Conservation (phyloP, 2,113 vertebrate genomes). For the Boulengeromyrus knoepffleri region DNA sequence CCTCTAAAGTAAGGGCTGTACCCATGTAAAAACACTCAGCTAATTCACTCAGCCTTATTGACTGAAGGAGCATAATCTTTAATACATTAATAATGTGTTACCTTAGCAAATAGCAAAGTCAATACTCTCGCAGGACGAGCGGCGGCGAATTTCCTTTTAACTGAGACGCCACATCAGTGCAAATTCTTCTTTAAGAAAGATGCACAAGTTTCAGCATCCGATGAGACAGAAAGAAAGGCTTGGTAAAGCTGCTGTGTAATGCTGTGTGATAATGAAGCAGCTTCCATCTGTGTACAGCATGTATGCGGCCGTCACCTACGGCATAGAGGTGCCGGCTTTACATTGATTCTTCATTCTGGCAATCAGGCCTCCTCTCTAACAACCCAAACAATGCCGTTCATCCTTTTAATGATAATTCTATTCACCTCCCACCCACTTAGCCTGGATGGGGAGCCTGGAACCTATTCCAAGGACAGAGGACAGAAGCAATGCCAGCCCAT, state of each 20-base stretch:
- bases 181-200: background rate
- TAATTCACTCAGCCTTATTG: background rate
- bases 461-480: background rate
- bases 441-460: background rate
- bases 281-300: background rate
- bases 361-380: background rate
- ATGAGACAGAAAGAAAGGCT: background rate
- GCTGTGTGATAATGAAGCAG: background rate
- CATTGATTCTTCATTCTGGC: background rate
- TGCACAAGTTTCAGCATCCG: background rate
- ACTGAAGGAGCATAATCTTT: background rate
- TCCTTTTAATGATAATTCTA: background rate
- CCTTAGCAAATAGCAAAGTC: background rate
- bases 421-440: background rate
- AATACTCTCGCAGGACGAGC: background rate
- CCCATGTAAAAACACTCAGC: background rate
- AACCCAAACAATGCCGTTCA: background rate
- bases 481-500: background rate
- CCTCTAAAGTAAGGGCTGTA: background rate
- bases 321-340: background rate
- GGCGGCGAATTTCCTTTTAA: background rate
- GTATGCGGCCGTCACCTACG: background rate
- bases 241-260: background rate
- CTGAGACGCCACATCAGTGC: background rate
- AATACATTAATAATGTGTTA: constrained; percentile 3